phyloP scores from a whole-genome alignment of 2,888 invertebrate genomes.

The Myathropa florea region DNA sequence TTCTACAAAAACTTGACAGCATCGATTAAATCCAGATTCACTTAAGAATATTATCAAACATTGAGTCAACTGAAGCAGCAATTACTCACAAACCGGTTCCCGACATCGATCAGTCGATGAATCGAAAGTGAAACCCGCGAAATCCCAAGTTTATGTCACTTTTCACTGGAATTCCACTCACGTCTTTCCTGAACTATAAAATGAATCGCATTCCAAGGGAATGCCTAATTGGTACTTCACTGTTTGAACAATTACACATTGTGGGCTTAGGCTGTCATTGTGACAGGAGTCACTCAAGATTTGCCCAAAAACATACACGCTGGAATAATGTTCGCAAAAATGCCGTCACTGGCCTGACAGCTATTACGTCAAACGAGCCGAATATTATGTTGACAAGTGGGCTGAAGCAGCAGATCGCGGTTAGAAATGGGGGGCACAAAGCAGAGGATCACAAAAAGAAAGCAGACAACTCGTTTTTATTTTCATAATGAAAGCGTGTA shows the following conservation, averaged over 20 bases:
- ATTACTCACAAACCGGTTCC: not conserved
- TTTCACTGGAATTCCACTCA: constrained; percentile 14
- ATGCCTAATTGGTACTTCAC: not conserved
- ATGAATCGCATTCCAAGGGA: not conserved
- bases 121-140: not conserved
- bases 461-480: not conserved
- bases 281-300: not conserved
- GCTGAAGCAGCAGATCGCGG: not conserved
- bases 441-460: not conserved
- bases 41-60: not conserved
- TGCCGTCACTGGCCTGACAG: not conserved
- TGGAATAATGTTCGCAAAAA: not conserved
- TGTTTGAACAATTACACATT: not conserved
- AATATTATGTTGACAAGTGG: not conserved
- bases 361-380: not conserved
- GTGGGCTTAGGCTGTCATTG: not conserved
- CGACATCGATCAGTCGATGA: not conserved
- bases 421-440: not conserved
- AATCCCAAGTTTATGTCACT: not conserved
- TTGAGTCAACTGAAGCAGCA: not conserved
- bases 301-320: not conserved
- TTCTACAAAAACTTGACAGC: not conserved
- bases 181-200: constrained; percentile 33
- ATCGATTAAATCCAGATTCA: not conserved
- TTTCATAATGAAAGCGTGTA: not conserved